Conservation (phyloP, 2,888 invertebrate species). For the Scaptomyza cyrtandrae region DNA sequence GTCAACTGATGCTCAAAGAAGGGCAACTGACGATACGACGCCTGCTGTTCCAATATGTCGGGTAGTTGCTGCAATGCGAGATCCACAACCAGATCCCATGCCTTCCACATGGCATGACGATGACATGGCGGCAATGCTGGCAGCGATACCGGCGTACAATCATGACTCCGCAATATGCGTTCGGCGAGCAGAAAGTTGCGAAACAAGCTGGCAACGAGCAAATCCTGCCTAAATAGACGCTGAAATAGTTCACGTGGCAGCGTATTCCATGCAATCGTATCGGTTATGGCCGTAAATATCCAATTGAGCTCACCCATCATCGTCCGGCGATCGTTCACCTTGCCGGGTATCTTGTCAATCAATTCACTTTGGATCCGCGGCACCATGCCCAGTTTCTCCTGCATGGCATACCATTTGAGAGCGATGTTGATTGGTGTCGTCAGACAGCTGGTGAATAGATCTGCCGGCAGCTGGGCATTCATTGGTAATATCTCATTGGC, state of each 20-base stretch:
- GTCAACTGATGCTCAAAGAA: conserved; percentile 99
- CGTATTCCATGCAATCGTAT: conserved; percentile 99
- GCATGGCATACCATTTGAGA: conserved; percentile 96
- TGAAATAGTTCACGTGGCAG: conserved; percentile 97
- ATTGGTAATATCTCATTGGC: conserved; percentile 97
- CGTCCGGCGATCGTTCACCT: conserved; percentile 96
- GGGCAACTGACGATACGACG: conserved; percentile 89
- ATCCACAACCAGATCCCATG: conserved; percentile 99
- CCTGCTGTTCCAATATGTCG: conserved; percentile 87
- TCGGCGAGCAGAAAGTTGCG: conserved; percentile 98
- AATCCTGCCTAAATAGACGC: conserved; percentile 97
- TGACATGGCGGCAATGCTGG: conserved; percentile 96
- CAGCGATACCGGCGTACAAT: conserved; percentile 97
- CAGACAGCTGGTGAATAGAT: conserved; percentile 98
- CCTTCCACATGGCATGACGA: conserved; percentile 96
- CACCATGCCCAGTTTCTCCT: conserved; percentile 91
- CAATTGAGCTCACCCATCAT: conserved; percentile 99
- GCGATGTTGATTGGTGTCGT: conserved; percentile 99
- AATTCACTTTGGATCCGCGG: conserved; percentile 93
- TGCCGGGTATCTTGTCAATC: conserved; percentile 98
- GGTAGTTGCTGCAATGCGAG: conserved; percentile 96
- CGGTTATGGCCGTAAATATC: conserved; percentile 99
- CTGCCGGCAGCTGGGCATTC: conserved; percentile 98
- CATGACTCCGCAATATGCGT: conserved; percentile 97
- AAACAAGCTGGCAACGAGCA: conserved; percentile 98